Evolutionary conservation across 2,888 invertebrate genomes (phyloP).

Genomic region (Therioaphis trifolii): DNA sequence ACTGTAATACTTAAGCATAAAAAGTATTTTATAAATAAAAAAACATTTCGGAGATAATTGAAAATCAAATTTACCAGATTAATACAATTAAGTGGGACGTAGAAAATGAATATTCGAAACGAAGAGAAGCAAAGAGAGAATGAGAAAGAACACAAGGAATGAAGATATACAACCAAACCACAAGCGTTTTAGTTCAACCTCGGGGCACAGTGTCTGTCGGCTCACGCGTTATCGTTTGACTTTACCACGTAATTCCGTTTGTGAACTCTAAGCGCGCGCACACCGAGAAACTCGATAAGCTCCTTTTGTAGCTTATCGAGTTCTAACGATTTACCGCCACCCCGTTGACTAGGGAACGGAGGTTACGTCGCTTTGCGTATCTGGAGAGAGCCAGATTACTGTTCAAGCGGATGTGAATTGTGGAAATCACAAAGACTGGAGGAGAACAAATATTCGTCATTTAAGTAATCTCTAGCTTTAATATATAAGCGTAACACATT

Average conservation of each 20-base stretch:
- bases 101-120: conserved; percentile 3
- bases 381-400: conserved; percentile 47
- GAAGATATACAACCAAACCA: neutral
- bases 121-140: neutral
- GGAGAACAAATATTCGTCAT: conserved; percentile 44
- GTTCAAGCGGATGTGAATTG: conserved; percentile 29
- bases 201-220: conserved; percentile 36
- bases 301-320: conserved; percentile 56
- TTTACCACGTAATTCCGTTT: conserved; percentile 58
- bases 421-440: conserved; percentile 36
- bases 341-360: neutral
- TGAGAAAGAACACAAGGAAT: conserved; percentile 6
- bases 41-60: neutral
- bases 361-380: conserved; percentile 44
- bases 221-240: conserved; percentile 54
- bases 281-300: conserved; percentile 59
- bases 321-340: conserved; percentile 55
- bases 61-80: conserved; percentile 33
- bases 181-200: conserved; percentile 44
- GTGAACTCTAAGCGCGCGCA: conserved; percentile 42
- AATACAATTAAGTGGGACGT: conserved; percentile 1
- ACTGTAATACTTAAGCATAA: neutral
- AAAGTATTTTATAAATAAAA: neutral
- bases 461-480: conserved; percentile 36
- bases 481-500: neutral